Evolutionary conservation across 1,140 invertebrate species (phyloP).

Genomic region (Pentalonia nigronervosa): DNA sequence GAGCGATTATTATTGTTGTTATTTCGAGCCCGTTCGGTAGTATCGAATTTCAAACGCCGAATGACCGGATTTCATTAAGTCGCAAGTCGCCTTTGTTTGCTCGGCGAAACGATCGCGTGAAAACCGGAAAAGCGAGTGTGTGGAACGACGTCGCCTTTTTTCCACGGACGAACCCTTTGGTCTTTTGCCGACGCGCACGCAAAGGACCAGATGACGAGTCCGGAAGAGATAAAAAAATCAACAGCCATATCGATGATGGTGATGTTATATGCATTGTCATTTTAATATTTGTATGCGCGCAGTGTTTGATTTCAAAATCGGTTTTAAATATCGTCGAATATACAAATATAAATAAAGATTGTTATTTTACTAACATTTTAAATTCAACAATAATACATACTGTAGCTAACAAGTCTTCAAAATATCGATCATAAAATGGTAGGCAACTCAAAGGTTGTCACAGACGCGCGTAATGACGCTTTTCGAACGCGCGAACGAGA

Average conservation of each 20-base stretch:
- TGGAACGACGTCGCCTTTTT: neutral
- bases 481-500: neutral
- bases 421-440: no score
- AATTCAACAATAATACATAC: no score
- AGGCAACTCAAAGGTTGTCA: no score
- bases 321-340: neutral
- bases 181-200: no score
- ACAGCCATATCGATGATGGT: neutral
- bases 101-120: neutral
- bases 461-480: no score
- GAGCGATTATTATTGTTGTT: neutral
- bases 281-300: neutral
- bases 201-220: neutral
- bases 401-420: no score
- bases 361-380: no score
- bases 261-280: neutral
- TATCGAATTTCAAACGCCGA: slow-evolving; percentile 46
- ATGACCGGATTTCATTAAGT: slow-evolving; percentile 57
- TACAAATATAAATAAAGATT: no score
- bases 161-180: neutral
- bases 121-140: slow-evolving; percentile 8
- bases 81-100: neutral
- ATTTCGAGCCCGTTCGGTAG: neutral
- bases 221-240: neutral
- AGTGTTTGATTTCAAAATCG: neutral